Base-by-base conservation (phyloP, 37 sponge, comb jelly and placozoan genomes). In the Beroe forskalii region DNA sequence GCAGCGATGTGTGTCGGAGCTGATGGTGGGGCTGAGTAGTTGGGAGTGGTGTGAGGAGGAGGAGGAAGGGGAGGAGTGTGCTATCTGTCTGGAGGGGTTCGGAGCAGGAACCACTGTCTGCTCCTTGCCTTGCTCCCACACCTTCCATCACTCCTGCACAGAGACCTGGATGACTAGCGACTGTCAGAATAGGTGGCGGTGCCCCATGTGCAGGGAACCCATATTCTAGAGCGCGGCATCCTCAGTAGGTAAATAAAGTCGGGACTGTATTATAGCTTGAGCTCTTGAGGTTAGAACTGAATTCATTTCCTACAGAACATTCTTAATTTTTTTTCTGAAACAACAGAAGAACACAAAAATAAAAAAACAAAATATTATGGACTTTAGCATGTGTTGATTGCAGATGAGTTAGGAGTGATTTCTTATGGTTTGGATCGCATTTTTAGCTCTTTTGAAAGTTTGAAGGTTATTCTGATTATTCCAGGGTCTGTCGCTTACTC, bases 191-290 rank as follows among this genome's bases (percentile, higher is more conserved):
- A 41, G 86, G 48, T 80, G 86, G 86, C 40, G 30, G 27, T 80
- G 86, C 35, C 86, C 86, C 37, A 80, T 80, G 86, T 80, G 86
- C 55, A 41, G 86, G 40, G 86, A 80, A 80, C 55, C 86, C 31
- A 80, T 80, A 6, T 80, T 80, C 40, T 80, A 64, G 17, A 22
- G 6, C 55, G 12, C 55, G 55, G 6, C 55, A n/a, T n/a, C n/a
- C n/a, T n/a, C n/a, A n/a, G n/a, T n/a, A n/a, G n/a, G n/a, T n/a
- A n/a, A n/a, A n/a, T n/a, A n/a, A n/a, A n/a, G n/a, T n/a, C n/a
- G n/a, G n/a, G n/a, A n/a, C n/a, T n/a, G n/a, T n/a, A n/a, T n/a
- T n/a, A n/a, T n/a, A n/a, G n/a, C n/a, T n/a, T n/a, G n/a, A n/a
- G n/a, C n/a, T n/a, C n/a, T n/a, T n/a, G n/a, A n/a, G n/a, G n/a